Evolutionary conservation across 2,797 vertebrate genomes (phyloP).

Genomic region (Moxostoma hubbsi): DNA sequence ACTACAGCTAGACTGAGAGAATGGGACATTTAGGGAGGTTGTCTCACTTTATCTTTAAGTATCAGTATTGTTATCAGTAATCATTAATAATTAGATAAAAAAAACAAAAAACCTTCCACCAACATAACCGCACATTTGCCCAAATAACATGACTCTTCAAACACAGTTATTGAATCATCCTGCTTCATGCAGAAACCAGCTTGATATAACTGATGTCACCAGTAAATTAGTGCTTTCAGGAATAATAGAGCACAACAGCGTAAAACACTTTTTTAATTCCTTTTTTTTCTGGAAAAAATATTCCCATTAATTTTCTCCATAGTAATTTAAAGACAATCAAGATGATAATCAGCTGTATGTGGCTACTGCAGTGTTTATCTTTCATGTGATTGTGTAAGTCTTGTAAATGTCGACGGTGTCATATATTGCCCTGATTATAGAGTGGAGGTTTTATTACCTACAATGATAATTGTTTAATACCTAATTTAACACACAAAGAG

Average conservation of each 20-base stretch:
- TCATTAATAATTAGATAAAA: not conserved
- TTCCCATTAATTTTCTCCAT: too few relatives aligned
- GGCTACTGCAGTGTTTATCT: conserved; percentile 27
- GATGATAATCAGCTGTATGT: not conserved
- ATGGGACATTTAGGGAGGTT: not conserved
- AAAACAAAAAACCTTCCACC: too few relatives aligned
- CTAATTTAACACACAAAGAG: conserved; percentile 34
- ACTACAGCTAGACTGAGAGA: conserved; percentile 33
- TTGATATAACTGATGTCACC: not conserved
- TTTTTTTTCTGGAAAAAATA: too few relatives aligned
- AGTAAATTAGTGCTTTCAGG: not conserved
- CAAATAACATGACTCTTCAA: not conserved
- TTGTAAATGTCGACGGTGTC: conserved; percentile 34
- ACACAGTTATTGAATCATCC: not conserved
- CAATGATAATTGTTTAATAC: conserved; percentile 45
- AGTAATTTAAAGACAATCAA: too few relatives aligned
- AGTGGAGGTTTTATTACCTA: conserved; percentile 24
- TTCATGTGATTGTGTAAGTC: conserved; percentile 40
- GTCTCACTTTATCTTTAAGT: not conserved
- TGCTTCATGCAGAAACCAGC: not conserved
- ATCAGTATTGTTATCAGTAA: not conserved
- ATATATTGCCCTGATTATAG: conserved; percentile 38
- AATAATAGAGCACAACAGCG: too few relatives aligned
- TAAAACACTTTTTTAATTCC: too few relatives aligned
- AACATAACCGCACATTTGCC: not conserved